Conservation (phyloP, 1,140 invertebrate species). For the Drosophila triauraria region DNA sequence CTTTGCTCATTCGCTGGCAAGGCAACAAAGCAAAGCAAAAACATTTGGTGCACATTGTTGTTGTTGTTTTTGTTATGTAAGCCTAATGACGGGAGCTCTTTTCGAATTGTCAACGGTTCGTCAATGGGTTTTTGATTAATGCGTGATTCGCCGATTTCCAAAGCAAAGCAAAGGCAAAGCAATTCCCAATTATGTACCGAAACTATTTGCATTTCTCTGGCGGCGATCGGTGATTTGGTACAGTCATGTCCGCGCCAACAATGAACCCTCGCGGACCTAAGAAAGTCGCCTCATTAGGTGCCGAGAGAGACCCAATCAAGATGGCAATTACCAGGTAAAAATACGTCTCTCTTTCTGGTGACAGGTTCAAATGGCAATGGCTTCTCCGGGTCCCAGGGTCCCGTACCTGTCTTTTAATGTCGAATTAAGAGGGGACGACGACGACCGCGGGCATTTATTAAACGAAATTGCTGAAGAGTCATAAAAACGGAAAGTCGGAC, state of each 20-base stretch:
- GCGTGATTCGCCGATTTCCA: slow-evolving; percentile 69
- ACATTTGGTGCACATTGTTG: slow-evolving; percentile 51
- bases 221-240: slow-evolving; percentile 33
- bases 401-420: slow-evolving; percentile 52
- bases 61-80: slow-evolving; percentile 60
- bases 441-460: slow-evolving; percentile 51
- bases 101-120: slow-evolving; percentile 65
- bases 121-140: slow-evolving; percentile 79
- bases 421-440: slow-evolving; percentile 42
- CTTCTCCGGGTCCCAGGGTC: slow-evolving; percentile 44
- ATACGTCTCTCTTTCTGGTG: slow-evolving; percentile 29
- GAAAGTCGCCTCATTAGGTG: slow-evolving; percentile 67
- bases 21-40: slow-evolving; percentile 26
- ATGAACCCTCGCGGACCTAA: slow-evolving; percentile 65
- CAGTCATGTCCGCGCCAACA: slow-evolving; percentile 67
- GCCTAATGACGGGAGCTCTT: slow-evolving; percentile 40
- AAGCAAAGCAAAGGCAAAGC: slow-evolving; percentile 14
- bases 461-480: slow-evolving; percentile 65
- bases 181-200: slow-evolving; percentile 52
- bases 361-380: slow-evolving; percentile 74
- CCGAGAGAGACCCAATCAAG: slow-evolving; percentile 47
- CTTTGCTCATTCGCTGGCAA: slow-evolving; percentile 39
- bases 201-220: slow-evolving; percentile 64
- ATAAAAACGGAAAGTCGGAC: slow-evolving; percentile 76
- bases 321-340: slow-evolving; percentile 62